Conservation (phyloP, 2,888 invertebrate species). For the Microplitis deprimator region DNA sequence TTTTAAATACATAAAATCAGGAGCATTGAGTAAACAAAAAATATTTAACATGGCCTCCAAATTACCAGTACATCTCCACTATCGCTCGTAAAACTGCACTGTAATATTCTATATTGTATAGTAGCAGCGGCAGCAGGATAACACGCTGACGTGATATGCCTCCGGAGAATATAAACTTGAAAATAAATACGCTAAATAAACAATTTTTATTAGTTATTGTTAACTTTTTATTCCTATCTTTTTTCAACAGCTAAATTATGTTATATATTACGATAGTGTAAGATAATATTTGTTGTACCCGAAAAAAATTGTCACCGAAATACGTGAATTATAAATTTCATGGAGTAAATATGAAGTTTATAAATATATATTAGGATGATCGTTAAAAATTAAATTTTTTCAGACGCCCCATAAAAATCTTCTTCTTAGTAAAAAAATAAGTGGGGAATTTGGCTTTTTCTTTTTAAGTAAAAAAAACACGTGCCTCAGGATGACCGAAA, state of each 20-base stretch:
- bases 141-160: neutral
- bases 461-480: too few relatives aligned
- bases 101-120: neutral
- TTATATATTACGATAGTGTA: too few relatives aligned
- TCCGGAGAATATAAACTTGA: neutral
- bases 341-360: too few relatives aligned
- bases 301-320: too few relatives aligned
- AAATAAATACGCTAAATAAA: neutral
- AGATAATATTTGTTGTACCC: too few relatives aligned
- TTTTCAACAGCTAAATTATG: neutral
- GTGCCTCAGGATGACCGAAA: too few relatives aligned
- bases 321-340: too few relatives aligned
- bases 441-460: too few relatives aligned
- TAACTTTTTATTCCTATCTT: neutral
- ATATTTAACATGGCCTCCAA: neutral
- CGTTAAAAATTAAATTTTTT: too few relatives aligned
- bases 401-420: too few relatives aligned
- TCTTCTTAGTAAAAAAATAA: too few relatives aligned
- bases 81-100: neutral
- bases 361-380: too few relatives aligned
- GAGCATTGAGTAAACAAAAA: neutral
- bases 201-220: neutral
- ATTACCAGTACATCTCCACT: neutral
- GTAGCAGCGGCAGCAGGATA: conserved; percentile 12
- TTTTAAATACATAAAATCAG: neutral